Conservation (phyloP, 2,113 vertebrate species). For the Chloroceryle aenea region DNA sequence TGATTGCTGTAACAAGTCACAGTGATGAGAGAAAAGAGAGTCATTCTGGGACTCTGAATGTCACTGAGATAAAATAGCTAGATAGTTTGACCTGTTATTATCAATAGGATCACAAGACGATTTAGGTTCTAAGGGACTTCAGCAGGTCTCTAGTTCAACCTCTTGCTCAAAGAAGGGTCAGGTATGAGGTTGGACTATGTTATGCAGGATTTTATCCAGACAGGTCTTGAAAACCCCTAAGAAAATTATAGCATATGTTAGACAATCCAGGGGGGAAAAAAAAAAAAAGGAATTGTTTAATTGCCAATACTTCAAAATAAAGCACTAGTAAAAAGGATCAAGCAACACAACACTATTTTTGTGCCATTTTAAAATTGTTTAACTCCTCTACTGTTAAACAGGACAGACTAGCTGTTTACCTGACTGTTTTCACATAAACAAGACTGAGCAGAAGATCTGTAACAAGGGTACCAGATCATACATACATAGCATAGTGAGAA, state of each 20-base stretch:
- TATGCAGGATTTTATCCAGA: neutral
- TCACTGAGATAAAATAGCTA: neutral
- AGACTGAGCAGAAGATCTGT: neutral
- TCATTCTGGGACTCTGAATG: neutral
- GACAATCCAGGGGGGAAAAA: neutral
- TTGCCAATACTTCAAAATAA: neutral
- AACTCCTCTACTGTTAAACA: neutral
- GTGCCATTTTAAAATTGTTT: neutral
- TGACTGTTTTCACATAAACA: neutral
- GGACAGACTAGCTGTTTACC: neutral
- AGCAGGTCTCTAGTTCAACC: neutral
- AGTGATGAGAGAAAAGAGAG: neutral
- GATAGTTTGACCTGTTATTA: neutral
- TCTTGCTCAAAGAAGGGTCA: neutral
- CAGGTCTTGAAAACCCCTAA: neutral
- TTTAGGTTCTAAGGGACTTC: neutral
- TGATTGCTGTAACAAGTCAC: neutral
- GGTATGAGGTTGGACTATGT: neutral
- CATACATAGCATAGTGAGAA: neutral
- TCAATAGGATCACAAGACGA: neutral
- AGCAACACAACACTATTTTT: neutral
- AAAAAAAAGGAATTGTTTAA: neutral
- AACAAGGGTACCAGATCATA: neutral
- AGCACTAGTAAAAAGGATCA: neutral
- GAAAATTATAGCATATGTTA: neutral